phyloP scores from a whole-genome alignment of 1,140 invertebrate genomes.

The Drepana arcuata region DNA sequence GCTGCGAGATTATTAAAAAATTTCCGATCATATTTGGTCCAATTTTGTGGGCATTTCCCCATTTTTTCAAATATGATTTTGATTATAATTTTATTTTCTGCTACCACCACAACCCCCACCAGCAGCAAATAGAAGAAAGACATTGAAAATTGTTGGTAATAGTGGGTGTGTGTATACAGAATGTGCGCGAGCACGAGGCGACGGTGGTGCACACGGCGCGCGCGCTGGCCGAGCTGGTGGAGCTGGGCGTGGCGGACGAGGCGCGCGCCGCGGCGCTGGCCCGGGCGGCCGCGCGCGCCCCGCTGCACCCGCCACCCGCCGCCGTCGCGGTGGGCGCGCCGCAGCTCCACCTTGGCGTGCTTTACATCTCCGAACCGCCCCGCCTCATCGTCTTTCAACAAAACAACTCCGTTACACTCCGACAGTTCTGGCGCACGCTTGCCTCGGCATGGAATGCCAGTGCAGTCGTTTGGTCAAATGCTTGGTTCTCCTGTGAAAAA shows the following conservation, averaged over 20 bases:
- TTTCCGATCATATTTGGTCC: no score
- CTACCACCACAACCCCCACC: not conserved
- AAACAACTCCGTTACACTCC: conserved; percentile 48
- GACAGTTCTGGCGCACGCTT: conserved; percentile 58
- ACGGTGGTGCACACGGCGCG: conserved; percentile 45
- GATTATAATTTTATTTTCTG: not conserved
- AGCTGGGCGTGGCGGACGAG: conserved; percentile 42
- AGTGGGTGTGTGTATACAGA: conserved; percentile 20
- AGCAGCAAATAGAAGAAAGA: not conserved
- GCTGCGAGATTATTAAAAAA: no score
- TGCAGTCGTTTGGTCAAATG: conserved; percentile 51
- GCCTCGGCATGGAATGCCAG: conserved; percentile 59
- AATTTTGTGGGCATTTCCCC: no score
- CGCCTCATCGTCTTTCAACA: conserved; percentile 55
- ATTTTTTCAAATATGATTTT: not conserved
- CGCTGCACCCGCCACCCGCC: conserved; percentile 41
- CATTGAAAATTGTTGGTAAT: not conserved
- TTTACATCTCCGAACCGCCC: conserved; percentile 46
- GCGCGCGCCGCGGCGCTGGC: conserved; percentile 45
- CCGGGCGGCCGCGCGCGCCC: conserved; percentile 43
- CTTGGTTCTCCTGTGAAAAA: conserved; percentile 51
- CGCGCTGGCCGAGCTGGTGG: conserved; percentile 53
- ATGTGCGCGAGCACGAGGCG: conserved; percentile 50
- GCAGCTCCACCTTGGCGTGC: conserved; percentile 57
- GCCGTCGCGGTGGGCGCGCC: conserved; percentile 63